Evolutionary conservation across 2,888 invertebrate genomes (phyloP), one percentile per base, ranked within the genome.

Genomic region (Omphaloscelis lunosa): DNA sequence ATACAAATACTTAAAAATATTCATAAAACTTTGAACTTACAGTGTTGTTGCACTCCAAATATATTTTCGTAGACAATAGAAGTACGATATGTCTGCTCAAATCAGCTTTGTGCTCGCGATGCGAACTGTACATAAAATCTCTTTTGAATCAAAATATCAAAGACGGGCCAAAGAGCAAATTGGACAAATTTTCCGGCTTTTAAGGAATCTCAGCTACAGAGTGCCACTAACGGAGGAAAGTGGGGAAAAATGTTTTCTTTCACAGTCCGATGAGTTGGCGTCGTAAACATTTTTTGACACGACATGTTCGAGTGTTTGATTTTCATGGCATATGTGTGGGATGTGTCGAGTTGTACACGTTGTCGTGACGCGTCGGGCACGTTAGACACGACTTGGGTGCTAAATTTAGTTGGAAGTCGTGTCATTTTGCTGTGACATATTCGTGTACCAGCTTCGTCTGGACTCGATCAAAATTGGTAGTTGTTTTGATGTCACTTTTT

Each of bases 171-270:
- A 88, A 88, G 91, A 91, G 90, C 85, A 92, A 94, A 93, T 94
- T 93, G 92, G 91, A 91, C 92, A 93, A 93, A 94, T 93, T 94
- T 94, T 93, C 93, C 93, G 93, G 92, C 93, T 93, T 92, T 93
- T 92, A 92, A 91, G 89, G 90, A 91, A 91, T 92, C 90, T 89
- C 82, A 83, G 85, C 87, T 81, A 84, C 83, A 72, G 87, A 90
- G 89, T 90, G 88, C 84, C 87, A 90, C 89, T 91, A 87, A 90
- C 89, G 83, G 89, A 83, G 86, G 83, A 89, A 89, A 89, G 84
- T 84, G 85, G 84, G 82, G 86, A 85, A 90, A 90, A 92, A 91
- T 90, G 91, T 90, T 92, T 90, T 89, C 89, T 90, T 89, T 89
- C 83, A 88, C 84, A 80, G 88, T 88, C 78, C 84, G 82, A 82